These are phyloP conservation scores for Tupaia chinensis DNA, from an alignment of 2,113 vertebrate genomes.

Conservation along the genomic window DNA sequence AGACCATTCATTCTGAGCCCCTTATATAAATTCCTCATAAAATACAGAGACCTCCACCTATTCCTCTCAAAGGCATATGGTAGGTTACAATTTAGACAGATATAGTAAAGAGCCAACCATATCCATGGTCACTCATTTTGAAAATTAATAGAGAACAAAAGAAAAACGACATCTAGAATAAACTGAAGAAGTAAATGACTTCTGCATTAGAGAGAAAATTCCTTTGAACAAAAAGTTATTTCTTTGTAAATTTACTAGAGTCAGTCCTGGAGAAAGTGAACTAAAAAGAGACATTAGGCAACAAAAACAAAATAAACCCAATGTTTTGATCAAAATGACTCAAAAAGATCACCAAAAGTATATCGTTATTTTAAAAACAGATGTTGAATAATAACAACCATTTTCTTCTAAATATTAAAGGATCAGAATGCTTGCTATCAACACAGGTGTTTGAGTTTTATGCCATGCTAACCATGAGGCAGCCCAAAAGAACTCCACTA, in stretches of 20 bases:
- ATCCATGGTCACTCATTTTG: not conserved
- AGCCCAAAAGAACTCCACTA: rapidly evolving
- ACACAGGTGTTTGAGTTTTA: not conserved
- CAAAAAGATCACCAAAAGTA: not conserved
- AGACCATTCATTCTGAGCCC: not conserved
- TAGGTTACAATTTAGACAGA: not conserved
- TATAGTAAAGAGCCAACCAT: not conserved
- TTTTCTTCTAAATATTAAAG: not conserved
- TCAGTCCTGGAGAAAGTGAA: not conserved
- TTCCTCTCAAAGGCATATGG: not conserved
- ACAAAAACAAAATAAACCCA: not conserved
- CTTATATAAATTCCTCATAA: constrained; percentile 43
- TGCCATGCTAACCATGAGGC: not conserved
- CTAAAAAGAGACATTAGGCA: not conserved
- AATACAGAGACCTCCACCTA: not conserved
- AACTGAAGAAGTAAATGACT: not conserved
- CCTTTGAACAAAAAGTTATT: not conserved
- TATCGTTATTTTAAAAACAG: not conserved
- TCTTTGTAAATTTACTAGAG: not conserved
- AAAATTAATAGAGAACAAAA: not conserved
- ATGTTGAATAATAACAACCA: not conserved
- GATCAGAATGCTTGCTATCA: not conserved
- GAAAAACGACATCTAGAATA: not conserved
- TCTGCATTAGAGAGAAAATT: not conserved
- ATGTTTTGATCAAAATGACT: not conserved